Base-by-base conservation (phyloP, 2,888 invertebrate species). In the Fissipunctia ypsillon region DNA sequence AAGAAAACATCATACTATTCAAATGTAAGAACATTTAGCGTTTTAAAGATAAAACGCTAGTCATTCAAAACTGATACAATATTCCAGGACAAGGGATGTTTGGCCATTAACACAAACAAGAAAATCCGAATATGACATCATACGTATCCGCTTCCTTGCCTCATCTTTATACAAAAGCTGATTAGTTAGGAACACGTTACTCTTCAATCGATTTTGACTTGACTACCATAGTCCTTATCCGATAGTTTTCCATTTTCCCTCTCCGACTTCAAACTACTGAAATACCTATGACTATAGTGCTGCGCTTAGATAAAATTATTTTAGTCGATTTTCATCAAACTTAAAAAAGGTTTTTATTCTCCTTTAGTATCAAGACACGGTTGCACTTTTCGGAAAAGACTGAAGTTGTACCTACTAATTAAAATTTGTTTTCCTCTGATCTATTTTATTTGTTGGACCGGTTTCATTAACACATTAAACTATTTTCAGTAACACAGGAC, bases 51-150 rank as follows among this genome's bases (percentile, higher is more conserved):
- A 54, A 41, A 43, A 16, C 19, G n/a, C 54, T 41, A 50, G 25
- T 69, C 41, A 72, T 71, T 61, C 59, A 56, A 57, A 74, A 61
- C 56, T 50, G 38, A 78, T 84, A 74, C 63, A 61, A 57, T 63
- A 86, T 81, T 74, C 83, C 83, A 75, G 69, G 73, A 78, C 73
- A 70, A 78, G 63, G 76, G 83, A 84, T 87, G 87, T 85, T 85
- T 84, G 64, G 57, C 50, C 60, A 74, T 81, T 76, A 73, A 71
- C 67, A 80, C n/a, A 85, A 87, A 85, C 76, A 85, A 79, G 84
- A 84, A 85, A 82, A 78, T 78, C 76, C 65, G 43, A 76, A 73
- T 71, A 81, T 77, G 85, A 84, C 72, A 82, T 79, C 69, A 68
- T 38, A 54, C 35, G 48, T 74, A 75, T 83, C 74, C 76, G 80